Base-by-base conservation (phyloP, 1,140 invertebrate genomes). In the Apis dorsata region DNA sequence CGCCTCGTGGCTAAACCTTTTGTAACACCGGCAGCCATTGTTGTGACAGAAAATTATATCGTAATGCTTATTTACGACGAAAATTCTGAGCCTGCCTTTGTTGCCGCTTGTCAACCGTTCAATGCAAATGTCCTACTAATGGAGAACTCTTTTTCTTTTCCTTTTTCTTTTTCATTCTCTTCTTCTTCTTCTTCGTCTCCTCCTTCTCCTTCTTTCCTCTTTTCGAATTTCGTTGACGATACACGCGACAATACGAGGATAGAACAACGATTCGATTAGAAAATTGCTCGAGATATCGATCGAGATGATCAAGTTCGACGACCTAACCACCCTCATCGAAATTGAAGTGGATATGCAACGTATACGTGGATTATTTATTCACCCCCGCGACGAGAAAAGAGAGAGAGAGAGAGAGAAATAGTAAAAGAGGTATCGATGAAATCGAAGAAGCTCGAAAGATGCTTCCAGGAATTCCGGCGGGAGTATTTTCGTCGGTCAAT, bases 11-110 rank as follows among this genome's bases (percentile, higher is more conserved):
- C 91, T 93, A 93, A 93, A 92, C 91, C 92, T 91, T 93, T 93
- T 93, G 92, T 93, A 91, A 86, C 88, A 86, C 91, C 88, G 81
- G 85, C 88, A 81, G 82, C 92, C 91, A 94, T 94, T 94, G 92
- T 93, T 93, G 92, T 93, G 93, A 94, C 92, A 92, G 91, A 92
- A 93, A 93, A 93, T 93, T 93, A 93, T 93, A 91, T 92, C 91
- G 90, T 81, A 91, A 92, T 92, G 88, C 86, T 90, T 91, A 86
- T 90, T 90, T 91, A 90, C 85, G 85, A 80, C 63, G 88, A 85
- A 82, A 81, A 84, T 83, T 85, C 84, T 78, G 72, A 75, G 66
- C 62, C 79, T 24, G 28, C 72, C 68, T 71, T 85, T 85, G 83
- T 80, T 75, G 77, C 69, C 78, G 59, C 81, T 76, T 79, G 78